Conservation (phyloP, 2,888 invertebrate genomes). For the Callyntrura sp. region DNA sequence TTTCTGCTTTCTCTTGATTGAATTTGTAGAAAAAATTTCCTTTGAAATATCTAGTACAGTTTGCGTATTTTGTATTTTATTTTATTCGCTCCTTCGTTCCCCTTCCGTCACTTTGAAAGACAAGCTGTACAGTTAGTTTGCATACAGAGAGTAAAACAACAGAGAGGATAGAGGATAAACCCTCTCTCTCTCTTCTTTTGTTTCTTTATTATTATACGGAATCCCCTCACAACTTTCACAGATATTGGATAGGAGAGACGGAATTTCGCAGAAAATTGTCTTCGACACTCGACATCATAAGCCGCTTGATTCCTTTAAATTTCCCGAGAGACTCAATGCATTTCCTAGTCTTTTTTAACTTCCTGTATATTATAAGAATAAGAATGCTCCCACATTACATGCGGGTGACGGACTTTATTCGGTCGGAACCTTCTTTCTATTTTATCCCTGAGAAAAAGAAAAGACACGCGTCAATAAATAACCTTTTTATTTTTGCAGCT, state of each 20-base stretch:
- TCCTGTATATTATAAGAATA: neutral
- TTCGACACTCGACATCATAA: slow-evolving; percentile 63
- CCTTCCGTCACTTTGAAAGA: no score
- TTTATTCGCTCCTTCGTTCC: no score
- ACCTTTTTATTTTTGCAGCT: slow-evolving; percentile 42
- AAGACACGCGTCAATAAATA: slow-evolving; percentile 59
- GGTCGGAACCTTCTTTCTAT: slow-evolving; percentile 19
- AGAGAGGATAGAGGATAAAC: neutral
- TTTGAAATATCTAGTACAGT: neutral
- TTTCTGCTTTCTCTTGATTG: no score
- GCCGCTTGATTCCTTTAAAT: slow-evolving; percentile 63
- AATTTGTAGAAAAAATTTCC: neutral
- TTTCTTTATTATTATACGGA: slow-evolving; percentile 21
- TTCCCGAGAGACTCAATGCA: slow-evolving; percentile 55
- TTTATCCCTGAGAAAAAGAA: slow-evolving; percentile 44
- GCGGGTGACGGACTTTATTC: slow-evolving; percentile 40
- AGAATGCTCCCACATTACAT: slow-evolving; percentile 20
- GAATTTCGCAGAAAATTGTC: slow-evolving; percentile 54
- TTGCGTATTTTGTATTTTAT: no score
- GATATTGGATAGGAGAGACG: neutral
- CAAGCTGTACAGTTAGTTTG: slow-evolving; percentile 11
- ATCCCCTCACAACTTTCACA: neutral
- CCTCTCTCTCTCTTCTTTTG: neutral
- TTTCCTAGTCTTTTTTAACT: slow-evolving; percentile 13
- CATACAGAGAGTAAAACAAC: slow-evolving; percentile 38